Evolutionary conservation across 1,140 invertebrate genomes (phyloP).

Genomic region (Solen grandis): DNA sequence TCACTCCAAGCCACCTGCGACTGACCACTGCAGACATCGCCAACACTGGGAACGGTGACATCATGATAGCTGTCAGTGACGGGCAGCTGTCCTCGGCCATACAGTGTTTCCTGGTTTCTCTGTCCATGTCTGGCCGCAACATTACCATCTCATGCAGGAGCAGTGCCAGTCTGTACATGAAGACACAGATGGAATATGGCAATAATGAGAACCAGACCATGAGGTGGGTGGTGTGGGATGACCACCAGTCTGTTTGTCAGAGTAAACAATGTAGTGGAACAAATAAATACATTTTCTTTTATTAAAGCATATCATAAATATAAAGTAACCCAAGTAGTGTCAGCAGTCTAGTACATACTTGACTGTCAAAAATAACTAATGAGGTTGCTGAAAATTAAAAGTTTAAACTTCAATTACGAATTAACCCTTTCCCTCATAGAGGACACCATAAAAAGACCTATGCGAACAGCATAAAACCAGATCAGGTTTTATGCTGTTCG

Average conservation of each 20-base stretch:
- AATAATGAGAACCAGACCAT: conserved; percentile 61
- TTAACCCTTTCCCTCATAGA: too few relatives aligned
- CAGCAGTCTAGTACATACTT: too few relatives aligned
- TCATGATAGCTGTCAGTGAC: conserved; percentile 88
- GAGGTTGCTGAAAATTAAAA: neutral
- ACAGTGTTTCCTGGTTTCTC: conserved; percentile 88
- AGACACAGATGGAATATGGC: conserved; percentile 82
- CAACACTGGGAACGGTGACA: conserved; percentile 85
- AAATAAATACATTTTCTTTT: too few relatives aligned
- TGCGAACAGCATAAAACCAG: too few relatives aligned
- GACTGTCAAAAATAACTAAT: neutral
- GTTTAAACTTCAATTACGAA: too few relatives aligned
- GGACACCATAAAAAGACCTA: too few relatives aligned
- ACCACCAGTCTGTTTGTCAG: too few relatives aligned
- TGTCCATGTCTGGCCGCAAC: conserved; percentile 80
- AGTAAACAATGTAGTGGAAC: too few relatives aligned
- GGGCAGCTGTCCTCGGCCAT: conserved; percentile 87
- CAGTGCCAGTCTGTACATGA: conserved; percentile 90
- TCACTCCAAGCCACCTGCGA: conserved; percentile 87
- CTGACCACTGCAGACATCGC: conserved; percentile 88
- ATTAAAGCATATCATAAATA: too few relatives aligned
- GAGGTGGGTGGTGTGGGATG: too few relatives aligned
- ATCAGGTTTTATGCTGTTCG: too few relatives aligned
- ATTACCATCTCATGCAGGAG: conserved; percentile 86
- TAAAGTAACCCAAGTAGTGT: too few relatives aligned